phyloP scores from a whole-genome alignment of 1,140 invertebrate species.

The Potamilus streckersoni region DNA sequence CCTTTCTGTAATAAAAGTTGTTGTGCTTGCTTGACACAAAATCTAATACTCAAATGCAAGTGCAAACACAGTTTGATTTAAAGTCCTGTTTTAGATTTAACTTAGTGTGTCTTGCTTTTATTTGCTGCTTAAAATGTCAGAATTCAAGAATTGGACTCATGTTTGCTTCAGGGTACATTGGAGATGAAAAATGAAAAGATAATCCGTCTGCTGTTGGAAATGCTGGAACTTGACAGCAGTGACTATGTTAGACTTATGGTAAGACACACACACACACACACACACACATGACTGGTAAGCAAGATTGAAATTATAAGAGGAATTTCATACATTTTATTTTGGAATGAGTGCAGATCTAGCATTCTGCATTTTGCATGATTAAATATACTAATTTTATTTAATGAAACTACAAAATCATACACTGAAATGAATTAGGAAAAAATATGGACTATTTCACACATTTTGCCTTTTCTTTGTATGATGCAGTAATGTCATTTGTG shows the following conservation, averaged over 20 bases:
- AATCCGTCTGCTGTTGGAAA: conserved; percentile 59
- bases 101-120: background rate
- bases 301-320: no score
- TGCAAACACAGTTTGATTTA: background rate
- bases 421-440: no score
- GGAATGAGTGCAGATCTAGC: no score
- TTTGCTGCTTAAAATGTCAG: background rate
- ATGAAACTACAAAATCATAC: no score
- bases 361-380: no score
- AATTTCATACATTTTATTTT: no score
- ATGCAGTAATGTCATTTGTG: no score
- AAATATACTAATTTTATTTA: no score
- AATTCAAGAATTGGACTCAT: background rate
- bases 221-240: conserved; percentile 66
- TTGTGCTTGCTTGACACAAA: background rate
- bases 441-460: no score
- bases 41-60: background rate
- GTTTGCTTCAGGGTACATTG: conserved; percentile 57
- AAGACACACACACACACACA: conserved; percentile 11
- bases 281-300: no score
- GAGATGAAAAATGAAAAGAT: conserved; percentile 64
- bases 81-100: background rate
- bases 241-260: conserved; percentile 66
- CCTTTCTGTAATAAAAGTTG: background rate
- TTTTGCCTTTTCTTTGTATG: no score